These are phyloP conservation scores for Orientallactaga bullata DNA, from an alignment of 2,113 vertebrate genomes.

Conservation along the genomic window DNA sequence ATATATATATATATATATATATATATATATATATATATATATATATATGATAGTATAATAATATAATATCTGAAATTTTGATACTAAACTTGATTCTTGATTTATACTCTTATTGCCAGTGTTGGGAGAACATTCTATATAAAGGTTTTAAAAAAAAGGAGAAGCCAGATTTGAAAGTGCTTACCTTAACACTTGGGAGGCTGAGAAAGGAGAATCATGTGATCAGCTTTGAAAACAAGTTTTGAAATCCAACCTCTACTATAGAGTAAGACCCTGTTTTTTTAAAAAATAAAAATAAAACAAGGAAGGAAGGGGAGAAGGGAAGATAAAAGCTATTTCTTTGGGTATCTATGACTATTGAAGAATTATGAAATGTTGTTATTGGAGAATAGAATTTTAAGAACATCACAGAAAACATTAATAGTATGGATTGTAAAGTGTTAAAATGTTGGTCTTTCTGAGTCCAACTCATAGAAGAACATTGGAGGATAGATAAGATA, in stretches of 20 bases:
- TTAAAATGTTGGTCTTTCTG: not conserved
- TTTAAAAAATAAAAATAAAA: not conserved
- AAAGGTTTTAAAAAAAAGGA: not conserved
- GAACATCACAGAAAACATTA: not conserved
- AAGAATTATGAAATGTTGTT: not conserved
- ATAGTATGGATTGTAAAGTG: not conserved
- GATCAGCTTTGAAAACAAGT: not conserved
- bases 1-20: too few species aligned
- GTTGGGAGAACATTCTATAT: not conserved
- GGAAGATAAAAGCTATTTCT: not conserved
- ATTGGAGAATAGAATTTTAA: not conserved
- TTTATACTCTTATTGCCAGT: not conserved
- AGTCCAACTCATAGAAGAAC: not conserved
- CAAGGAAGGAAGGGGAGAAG: not conserved
- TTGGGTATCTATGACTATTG: not conserved
- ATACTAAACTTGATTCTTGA: not conserved
- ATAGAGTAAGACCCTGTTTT: not conserved
- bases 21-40: too few species aligned
- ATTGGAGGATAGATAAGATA: not conserved
- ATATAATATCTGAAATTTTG: not conserved
- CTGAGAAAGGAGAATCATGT: not conserved
- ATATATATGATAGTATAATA: too few species aligned
- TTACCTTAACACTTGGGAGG: not conserved
- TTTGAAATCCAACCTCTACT: not conserved
- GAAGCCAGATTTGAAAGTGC: not conserved